Conservation (phyloP, 2,888 invertebrate species). For the Cryptocheilus praepositus region DNA sequence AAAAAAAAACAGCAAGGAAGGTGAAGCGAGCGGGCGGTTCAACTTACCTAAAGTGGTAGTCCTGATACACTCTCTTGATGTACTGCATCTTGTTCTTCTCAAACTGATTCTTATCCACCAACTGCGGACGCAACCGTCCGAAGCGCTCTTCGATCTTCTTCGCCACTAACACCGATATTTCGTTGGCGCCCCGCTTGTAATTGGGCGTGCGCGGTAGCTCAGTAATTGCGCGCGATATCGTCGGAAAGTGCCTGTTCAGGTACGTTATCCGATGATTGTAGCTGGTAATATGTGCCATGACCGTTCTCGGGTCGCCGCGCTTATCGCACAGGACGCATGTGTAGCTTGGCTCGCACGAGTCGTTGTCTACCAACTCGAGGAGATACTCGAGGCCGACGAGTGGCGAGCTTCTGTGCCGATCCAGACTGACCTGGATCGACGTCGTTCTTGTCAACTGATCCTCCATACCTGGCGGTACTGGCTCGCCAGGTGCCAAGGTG, state of each 20-base stretch:
- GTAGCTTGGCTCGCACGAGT: conserved; percentile 83
- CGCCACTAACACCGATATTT: conserved; percentile 76
- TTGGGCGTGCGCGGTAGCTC: conserved; percentile 80
- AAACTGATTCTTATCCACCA: conserved; percentile 83
- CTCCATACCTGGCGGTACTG: conserved; percentile 84
- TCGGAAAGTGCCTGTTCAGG: conserved; percentile 81
- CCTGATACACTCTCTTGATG: conserved; percentile 81
- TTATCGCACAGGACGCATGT: conserved; percentile 87
- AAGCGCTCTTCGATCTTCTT: conserved; percentile 85
- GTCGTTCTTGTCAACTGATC: conserved; percentile 77
- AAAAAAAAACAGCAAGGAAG: not conserved
- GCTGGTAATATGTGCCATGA: conserved; percentile 86
- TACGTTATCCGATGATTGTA: conserved; percentile 86
- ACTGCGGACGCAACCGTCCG: conserved; percentile 82
- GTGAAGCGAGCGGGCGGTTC: conserved; percentile 5
- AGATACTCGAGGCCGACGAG: conserved; percentile 87
- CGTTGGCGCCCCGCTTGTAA: conserved; percentile 73
- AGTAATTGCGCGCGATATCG: conserved; percentile 78
- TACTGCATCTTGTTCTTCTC: conserved; percentile 79
- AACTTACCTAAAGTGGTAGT: conserved; percentile 80
- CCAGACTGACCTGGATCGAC: conserved; percentile 77
- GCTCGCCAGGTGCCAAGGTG: conserved; percentile 80
- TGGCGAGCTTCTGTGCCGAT: conserved; percentile 77
- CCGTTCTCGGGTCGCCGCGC: conserved; percentile 86
- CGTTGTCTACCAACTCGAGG: conserved; percentile 82